Percentiles rank a stretch among this genome's conserved stretches.
Evolutionary conservation across 2,888 invertebrate genomes (phyloP).

Genomic region (Hyalella azteca): DNA sequence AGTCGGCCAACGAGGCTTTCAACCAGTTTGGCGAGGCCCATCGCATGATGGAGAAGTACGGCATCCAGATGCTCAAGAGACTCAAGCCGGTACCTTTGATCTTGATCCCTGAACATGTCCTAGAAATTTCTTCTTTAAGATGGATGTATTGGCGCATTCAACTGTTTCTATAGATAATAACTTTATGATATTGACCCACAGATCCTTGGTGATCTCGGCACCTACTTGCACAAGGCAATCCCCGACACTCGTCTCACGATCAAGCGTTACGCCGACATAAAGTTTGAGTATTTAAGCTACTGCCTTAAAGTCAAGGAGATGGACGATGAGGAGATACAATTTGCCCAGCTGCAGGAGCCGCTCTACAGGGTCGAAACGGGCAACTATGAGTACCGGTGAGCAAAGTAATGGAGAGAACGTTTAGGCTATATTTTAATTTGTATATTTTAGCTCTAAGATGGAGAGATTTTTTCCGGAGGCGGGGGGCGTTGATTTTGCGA

Average conservation of each 20-base stretch:
- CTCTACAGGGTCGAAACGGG: slow-evolving; percentile 98
- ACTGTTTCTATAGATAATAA: too few species aligned
- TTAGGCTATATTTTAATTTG: too few species aligned
- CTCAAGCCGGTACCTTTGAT: slow-evolving; percentile 79
- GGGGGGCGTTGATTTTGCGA: too few species aligned
- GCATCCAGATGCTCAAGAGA: slow-evolving; percentile 85
- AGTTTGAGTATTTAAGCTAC: slow-evolving; percentile 98
- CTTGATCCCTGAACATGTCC: background rate
- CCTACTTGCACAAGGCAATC: slow-evolving; percentile 95
- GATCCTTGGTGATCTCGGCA: slow-evolving; percentile 92
- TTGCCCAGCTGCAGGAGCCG: slow-evolving; percentile 90
- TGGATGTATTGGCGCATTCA: too few species aligned
- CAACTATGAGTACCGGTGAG: slow-evolving; percentile 88
- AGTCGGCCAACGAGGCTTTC: slow-evolving; percentile 93
- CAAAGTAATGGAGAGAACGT: too few species aligned
- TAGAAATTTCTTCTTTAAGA: too few species aligned
- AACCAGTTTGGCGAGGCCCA: slow-evolving; percentile 94
- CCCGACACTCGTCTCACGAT: slow-evolving; percentile 98
- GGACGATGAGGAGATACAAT: slow-evolving; percentile 98
- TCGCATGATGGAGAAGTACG: slow-evolving; percentile 86
- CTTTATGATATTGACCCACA: slow-evolving; percentile 63
- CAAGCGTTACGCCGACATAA: slow-evolving; percentile 96
- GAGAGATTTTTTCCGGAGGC: too few species aligned
- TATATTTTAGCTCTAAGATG: too few species aligned
- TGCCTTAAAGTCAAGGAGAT: slow-evolving; percentile 98